Evolutionary conservation across 2,888 invertebrate genomes (phyloP), one percentile per base, ranked within the genome.

Genomic region (Hipparchia semele): DNA sequence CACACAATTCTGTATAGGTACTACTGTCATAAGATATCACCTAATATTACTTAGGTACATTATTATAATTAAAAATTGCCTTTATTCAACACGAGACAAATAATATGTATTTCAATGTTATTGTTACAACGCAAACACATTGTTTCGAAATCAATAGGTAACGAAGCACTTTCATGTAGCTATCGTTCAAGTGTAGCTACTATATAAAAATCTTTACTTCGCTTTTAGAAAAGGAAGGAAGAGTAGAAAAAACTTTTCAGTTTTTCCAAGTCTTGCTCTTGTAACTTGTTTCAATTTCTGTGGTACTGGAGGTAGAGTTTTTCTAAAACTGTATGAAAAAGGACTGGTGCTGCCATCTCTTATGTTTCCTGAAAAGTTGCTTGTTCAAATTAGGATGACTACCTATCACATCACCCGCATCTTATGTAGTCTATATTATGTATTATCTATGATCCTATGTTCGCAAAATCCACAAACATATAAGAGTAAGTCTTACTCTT

Each of bases 301-400:
- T 39, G 5, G 5, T 4, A 4, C 39, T 2, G 39, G 2, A 39
- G 39, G 39, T 39, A 39, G 39, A 39, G 39, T 39, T 39, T 39
- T 4, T 39, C 23, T 23, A 23, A 23, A 23, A 23, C 23, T 23
- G 23, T 23, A 87, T 81, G 81, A 84, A 84, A 85, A 83, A 84
- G 80, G 81, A 79, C 70, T 59, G 64, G 82, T 87, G 80, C 80
- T 84, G 91, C 90, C 92, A 91, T 90, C 93, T 94, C 70, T 84
- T 78, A 70, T 69, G 61, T 54, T 59, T 59, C 68, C 10, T 39
- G 13, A 13, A 49, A 75, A 73, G 33, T 46, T 62, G 46, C 46
- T 7, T n/a, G 45, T 12, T 61, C 58, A 51, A 71, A 59, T 68
- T 62, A 71, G 54, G 54, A 2, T 45, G 58, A 39, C 49, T 46